Evolutionary conservation across 2,888 invertebrate genomes (phyloP).

Genomic region (Lissonota sp.): DNA sequence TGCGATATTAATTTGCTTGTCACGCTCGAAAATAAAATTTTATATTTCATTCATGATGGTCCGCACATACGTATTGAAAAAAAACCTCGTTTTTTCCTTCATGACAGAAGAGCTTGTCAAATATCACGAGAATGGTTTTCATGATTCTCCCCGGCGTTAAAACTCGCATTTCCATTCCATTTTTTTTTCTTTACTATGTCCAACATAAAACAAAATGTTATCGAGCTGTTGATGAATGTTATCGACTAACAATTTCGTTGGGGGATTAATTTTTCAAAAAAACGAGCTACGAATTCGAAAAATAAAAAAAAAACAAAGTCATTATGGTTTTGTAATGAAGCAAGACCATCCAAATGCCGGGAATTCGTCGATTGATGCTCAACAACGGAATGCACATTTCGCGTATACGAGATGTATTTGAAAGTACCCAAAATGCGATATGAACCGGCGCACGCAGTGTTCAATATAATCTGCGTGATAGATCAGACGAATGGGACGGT

Average conservation of each 20-base stretch:
- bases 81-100: neutral
- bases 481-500: slow-evolving; percentile 55
- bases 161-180: too few species aligned
- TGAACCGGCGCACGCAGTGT: slow-evolving; percentile 45
- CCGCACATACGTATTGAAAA: neutral
- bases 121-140: too few species aligned
- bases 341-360: neutral
- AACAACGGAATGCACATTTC: slow-evolving; percentile 25
- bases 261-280: too few species aligned
- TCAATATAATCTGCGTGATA: slow-evolving; percentile 65
- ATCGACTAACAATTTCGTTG: too few species aligned
- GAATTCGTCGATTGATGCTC: slow-evolving; percentile 1
- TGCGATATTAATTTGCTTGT: slow-evolving; percentile 41
- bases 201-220: too few species aligned
- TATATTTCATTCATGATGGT: slow-evolving; percentile 18
- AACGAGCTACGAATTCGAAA: too few species aligned
- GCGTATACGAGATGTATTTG: slow-evolving; percentile 20
- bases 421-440: slow-evolving; percentile 61
- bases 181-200: too few species aligned
- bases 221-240: too few species aligned
- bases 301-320: too few species aligned
- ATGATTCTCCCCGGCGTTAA: too few species aligned
- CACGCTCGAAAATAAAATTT: slow-evolving; percentile 34
- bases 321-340: too few species aligned
- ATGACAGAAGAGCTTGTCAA: neutral